Conservation (phyloP, 2,888 invertebrate genomes). For the Parnassius smintheus region DNA sequence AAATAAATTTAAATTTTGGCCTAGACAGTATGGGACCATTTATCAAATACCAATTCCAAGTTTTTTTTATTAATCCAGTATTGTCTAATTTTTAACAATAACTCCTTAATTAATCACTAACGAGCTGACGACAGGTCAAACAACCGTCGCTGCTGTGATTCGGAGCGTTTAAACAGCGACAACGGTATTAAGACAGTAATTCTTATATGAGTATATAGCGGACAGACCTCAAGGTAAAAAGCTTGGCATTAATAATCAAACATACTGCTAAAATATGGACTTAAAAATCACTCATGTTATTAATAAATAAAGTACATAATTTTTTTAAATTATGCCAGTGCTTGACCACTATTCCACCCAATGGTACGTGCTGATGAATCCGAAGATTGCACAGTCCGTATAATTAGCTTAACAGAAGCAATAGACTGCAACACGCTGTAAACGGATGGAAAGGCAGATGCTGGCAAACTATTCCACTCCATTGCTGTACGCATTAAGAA, state of each 20-base stretch:
- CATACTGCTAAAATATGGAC: slow-evolving; percentile 17
- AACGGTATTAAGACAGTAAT: slow-evolving; percentile 37
- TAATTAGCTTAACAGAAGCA: too few relatives aligned
- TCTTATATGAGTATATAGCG: slow-evolving; percentile 7
- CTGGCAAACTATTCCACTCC: too few relatives aligned
- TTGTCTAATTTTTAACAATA: too few relatives aligned
- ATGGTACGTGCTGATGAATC: too few relatives aligned
- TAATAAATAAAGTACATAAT: slow-evolving; percentile 4
- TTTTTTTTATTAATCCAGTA: neutral
- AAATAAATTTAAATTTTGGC: too few relatives aligned
- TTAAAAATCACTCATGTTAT: slow-evolving; percentile 15
- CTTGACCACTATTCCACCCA: too few relatives aligned
- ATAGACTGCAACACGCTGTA: too few relatives aligned
- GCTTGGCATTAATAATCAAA: slow-evolving; percentile 13
- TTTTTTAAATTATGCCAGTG: neutral
- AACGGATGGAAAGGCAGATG: too few relatives aligned
- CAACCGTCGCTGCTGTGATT: slow-evolving; percentile 42
- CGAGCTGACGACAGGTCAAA: slow-evolving; percentile 1
- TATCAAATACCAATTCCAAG: neutral
- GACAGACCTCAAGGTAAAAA: slow-evolving; percentile 5
- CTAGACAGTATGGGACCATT: too few relatives aligned
- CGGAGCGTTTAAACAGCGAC: slow-evolving; percentile 44
- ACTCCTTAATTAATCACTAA: too few relatives aligned
- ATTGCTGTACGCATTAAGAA: too few relatives aligned
- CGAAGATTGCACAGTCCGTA: too few relatives aligned